A percentile compares a stretch with the other conserved stretches of the same genome.
These are phyloP conservation scores for Acrobasis suavella DNA, from an alignment of 2,888 invertebrate genomes.

Conservation along the genomic window DNA sequence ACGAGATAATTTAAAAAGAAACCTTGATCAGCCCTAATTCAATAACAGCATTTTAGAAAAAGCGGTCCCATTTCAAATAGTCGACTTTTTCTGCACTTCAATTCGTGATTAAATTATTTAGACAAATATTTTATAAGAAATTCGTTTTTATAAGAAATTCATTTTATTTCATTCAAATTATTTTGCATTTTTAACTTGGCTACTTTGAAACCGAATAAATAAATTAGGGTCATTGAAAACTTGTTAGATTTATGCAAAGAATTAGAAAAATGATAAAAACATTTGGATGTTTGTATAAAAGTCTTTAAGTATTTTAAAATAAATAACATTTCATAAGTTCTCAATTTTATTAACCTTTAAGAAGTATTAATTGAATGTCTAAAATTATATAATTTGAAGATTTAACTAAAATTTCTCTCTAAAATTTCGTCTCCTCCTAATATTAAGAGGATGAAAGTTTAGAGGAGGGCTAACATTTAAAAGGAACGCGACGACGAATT, in stretches of 20 bases:
- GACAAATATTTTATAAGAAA: not conserved
- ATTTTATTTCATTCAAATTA: not conserved
- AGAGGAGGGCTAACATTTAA: not conserved
- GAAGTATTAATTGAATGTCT: too few species aligned
- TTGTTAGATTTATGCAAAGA: not conserved
- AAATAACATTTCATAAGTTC: too few species aligned
- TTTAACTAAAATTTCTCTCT: too few species aligned
- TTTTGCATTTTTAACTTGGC: not conserved
- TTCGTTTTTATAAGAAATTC: not conserved
- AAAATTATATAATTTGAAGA: too few species aligned
- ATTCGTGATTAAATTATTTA: not conserved
- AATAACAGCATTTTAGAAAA: conserved; percentile 29
- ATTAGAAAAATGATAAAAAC: not conserved
- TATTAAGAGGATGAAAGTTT: not conserved
- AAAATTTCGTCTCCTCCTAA: too few species aligned
- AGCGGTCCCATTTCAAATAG: not conserved
- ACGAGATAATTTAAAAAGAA: conserved; percentile 53
- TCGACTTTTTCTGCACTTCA: not conserved
- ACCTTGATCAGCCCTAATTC: conserved; percentile 43
- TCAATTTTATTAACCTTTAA: too few species aligned
- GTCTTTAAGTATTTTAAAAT: too few species aligned
- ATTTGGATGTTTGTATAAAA: too few species aligned
- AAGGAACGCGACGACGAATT: conserved; percentile 29
- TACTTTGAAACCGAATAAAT: not conserved
- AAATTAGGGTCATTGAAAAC: not conserved